Evolutionary conservation across 2,113 vertebrate genomes (phyloP).

Genomic region (Nesogale talazaci): DNA sequence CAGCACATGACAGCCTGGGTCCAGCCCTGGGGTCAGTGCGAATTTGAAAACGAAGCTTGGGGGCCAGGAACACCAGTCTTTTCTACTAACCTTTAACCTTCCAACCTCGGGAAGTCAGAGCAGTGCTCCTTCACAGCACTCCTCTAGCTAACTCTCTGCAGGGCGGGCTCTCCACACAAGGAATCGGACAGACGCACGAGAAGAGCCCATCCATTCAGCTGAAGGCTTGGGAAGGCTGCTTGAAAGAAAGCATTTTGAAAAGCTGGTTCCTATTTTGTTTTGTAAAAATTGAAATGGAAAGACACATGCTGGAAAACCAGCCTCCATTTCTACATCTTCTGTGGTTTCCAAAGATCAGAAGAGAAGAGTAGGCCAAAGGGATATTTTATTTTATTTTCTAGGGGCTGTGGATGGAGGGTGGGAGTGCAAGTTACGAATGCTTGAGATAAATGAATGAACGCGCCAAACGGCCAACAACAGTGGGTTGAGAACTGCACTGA

Average conservation of each 20-base stretch:
- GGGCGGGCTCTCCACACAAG: not conserved
- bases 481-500: not conserved
- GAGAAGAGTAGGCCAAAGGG: slow-evolving; percentile 49
- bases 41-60: slow-evolving; percentile 3
- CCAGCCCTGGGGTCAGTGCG: not conserved
- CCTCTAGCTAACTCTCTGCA: slow-evolving; percentile 17
- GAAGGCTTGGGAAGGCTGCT: slow-evolving; percentile 17
- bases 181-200: not conserved
- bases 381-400: slow-evolving; percentile 54
- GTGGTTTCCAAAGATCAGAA: slow-evolving; percentile 20
- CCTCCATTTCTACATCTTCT: slow-evolving; percentile 8
- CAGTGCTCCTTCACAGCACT: no score
- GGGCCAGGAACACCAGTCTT: not conserved
- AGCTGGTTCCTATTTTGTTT: no score
- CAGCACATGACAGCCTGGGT: slow-evolving; percentile 21
- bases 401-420: not conserved
- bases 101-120: no score
- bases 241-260: slow-evolving; percentile 23
- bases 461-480: not conserved
- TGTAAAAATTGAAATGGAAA: not conserved
- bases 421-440: slow-evolving; percentile 50
- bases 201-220: not conserved
- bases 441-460: slow-evolving; percentile 49
- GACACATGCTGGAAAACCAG: not conserved
- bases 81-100: not conserved